Evolutionary conservation across 2,797 vertebrate genomes (phyloP).

Genomic region (Harpagifer antarcticus): DNA sequence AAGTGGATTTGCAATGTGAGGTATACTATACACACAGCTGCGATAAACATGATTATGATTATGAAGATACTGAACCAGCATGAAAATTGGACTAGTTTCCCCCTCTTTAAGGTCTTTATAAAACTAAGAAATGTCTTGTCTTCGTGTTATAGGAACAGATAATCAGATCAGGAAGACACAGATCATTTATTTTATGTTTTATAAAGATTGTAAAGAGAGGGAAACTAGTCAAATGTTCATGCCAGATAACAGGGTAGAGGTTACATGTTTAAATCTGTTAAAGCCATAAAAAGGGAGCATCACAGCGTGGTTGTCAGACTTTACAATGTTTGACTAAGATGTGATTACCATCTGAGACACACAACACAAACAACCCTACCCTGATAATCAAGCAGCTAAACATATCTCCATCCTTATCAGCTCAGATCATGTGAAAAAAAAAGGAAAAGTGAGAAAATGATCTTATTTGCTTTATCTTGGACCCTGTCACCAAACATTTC

Average conservation of each 20-base stretch:
- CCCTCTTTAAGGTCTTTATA: slow-evolving; percentile 2
- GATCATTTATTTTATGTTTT: too few relatives aligned
- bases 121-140: background rate
- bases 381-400: slow-evolving; percentile 58
- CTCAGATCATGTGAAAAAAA: slow-evolving; percentile 25
- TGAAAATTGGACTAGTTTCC: background rate
- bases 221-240: too few relatives aligned
- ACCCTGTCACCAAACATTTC: slow-evolving; percentile 1
- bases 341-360: slow-evolving; percentile 45
- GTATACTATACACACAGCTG: background rate
- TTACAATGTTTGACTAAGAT: slow-evolving; percentile 36
- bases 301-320: slow-evolving; percentile 51
- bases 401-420: slow-evolving; percentile 43
- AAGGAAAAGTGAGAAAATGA: slow-evolving; percentile 19
- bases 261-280: slow-evolving; percentile 34
- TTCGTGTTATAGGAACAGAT: background rate
- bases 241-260: slow-evolving; percentile 19
- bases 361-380: slow-evolving; percentile 21
- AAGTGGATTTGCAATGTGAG: slow-evolving; percentile 3
- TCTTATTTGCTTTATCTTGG: slow-evolving; percentile 41
- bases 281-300: slow-evolving; percentile 21
- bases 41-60: background rate
- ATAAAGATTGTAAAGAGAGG: too few relatives aligned
- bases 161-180: too few relatives aligned
- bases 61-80: background rate